Evolutionary conservation across 2,888 invertebrate genomes (phyloP), one percentile per base, ranked within the genome.

Genomic region (Lepidocyrtoides sp.): DNA sequence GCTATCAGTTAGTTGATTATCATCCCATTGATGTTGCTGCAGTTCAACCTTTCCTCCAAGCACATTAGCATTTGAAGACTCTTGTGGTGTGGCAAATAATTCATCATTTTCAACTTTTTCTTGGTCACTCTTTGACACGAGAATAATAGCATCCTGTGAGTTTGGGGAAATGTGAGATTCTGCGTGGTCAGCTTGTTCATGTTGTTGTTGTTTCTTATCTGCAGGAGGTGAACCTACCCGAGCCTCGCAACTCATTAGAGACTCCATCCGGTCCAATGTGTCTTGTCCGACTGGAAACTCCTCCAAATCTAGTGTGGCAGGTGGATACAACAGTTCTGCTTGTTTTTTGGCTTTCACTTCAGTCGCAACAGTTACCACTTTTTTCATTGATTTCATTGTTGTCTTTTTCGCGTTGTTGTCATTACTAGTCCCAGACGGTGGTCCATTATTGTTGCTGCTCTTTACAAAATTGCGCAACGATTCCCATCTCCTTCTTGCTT

Each of bases 401-500:
- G 82, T 7, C 20, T 57, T 48, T 23, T 60, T 69, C 36, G 10
- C 17, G 10, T 48, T 48, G 12, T 36, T 36, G 20, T 57, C 3
- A 57, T 57, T 57, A 4, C 36, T 36, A 8, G 57, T 29, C 7
- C 36, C 20, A 10, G 69, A 23, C 63, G 26, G 66, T 17, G 69
- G 17, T 20, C 41, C 63, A 48, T 57, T 57, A 77, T 83, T 87
- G 51, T 32, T 87, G 51, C 85, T 89, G 54, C 83, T 92, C 86
- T 93, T 94, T 12, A 94, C 93, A 92, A 92, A 94, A 60, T 93
- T 93, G 72, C 88, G 92, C 7, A 94, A 79, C 0, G 94, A 93
- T 81, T 94, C 93, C 94, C 94, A 94, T 26, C 94, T 86, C 17
- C 92, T 82, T 36, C 93, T 75, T 1, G 94, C 94, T 86, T 94